Percentiles rank a stretch among this genome's conserved stretches.
Conservation (phyloP, 2,888 invertebrate species). For the Acanthacorydalis orientalis region DNA sequence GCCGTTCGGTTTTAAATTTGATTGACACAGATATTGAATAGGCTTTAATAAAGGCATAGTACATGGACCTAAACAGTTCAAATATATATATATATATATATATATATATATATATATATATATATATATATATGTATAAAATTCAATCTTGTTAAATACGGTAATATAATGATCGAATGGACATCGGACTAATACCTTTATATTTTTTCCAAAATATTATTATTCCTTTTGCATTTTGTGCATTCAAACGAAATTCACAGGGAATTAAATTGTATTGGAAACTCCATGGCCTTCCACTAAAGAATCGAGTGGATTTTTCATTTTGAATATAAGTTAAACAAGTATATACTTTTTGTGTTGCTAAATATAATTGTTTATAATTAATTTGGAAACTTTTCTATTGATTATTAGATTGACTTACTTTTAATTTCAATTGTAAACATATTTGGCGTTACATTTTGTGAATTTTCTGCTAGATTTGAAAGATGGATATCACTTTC, state of each 20-base stretch:
- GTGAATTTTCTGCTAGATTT: constrained; percentile 27
- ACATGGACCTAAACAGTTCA: neutral
- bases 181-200: constrained; percentile 11
- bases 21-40: constrained; percentile 19
- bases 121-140: too few species aligned
- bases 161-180: too few species aligned
- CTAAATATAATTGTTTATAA: constrained; percentile 8
- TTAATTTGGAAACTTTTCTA: neutral
- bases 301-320: constrained; percentile 9
- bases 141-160: too few species aligned
- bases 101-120: neutral
- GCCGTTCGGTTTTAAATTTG: constrained; percentile 14
- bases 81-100: neutral
- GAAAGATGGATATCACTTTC: constrained; percentile 30
- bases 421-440: constrained; percentile 32
- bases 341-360: constrained; percentile 13
- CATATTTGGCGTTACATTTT: constrained; percentile 24
- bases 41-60: neutral
- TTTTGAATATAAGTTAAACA: constrained; percentile 12
- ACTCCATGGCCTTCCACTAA: constrained; percentile 19
- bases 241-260: constrained; percentile 21
- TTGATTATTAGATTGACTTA: constrained; percentile 17
- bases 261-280: constrained; percentile 15
- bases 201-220: constrained; percentile 23
- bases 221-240: constrained; percentile 22